Evolutionary conservation across 2,888 invertebrate species (phyloP).

Genomic region (Ariolimax columbianus): DNA sequence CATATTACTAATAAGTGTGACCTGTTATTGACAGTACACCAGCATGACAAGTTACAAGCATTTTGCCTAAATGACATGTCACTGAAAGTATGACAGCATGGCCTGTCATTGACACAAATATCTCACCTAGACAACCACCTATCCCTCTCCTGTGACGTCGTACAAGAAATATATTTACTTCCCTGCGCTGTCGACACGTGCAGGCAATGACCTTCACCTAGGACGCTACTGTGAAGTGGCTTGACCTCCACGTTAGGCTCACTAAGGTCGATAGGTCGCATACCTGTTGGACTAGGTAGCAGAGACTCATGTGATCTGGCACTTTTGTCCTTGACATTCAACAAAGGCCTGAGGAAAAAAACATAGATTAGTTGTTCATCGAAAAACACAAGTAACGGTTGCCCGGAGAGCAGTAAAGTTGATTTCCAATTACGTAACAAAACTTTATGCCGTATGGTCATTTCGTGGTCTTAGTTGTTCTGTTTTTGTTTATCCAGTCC

Average conservation of each 20-base stretch:
- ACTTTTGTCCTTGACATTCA: conserved; percentile 81
- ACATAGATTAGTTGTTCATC: background rate
- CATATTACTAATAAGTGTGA: too few relatives aligned
- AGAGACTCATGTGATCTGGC: conserved; percentile 94
- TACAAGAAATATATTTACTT: conserved; percentile 91
- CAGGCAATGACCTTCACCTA: conserved; percentile 92
- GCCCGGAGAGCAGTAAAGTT: too few relatives aligned
- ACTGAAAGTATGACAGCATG: too few relatives aligned
- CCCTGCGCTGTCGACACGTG: conserved; percentile 85
- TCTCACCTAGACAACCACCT: conserved; percentile 90
- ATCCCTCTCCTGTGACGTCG: conserved; percentile 90
- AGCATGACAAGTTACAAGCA: too few relatives aligned
- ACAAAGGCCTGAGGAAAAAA: conserved; percentile 69
- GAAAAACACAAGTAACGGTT: background rate
- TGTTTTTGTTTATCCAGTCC: too few relatives aligned
- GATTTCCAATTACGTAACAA: too few relatives aligned
- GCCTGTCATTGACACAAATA: too few relatives aligned
- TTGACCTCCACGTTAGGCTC: conserved; percentile 82
- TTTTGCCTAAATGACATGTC: too few relatives aligned
- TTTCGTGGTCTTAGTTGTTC: too few relatives aligned
- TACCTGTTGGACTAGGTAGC: conserved; percentile 83
- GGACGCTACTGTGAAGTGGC: conserved; percentile 86
- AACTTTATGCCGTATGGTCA: too few relatives aligned
- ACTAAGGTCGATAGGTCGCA: conserved; percentile 78
- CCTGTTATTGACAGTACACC: too few relatives aligned